Percentiles rank a stretch among this genome's conserved stretches.
phyloP scores from a whole-genome alignment of 2,888 invertebrate species.

The Leistus spinibarbis region DNA sequence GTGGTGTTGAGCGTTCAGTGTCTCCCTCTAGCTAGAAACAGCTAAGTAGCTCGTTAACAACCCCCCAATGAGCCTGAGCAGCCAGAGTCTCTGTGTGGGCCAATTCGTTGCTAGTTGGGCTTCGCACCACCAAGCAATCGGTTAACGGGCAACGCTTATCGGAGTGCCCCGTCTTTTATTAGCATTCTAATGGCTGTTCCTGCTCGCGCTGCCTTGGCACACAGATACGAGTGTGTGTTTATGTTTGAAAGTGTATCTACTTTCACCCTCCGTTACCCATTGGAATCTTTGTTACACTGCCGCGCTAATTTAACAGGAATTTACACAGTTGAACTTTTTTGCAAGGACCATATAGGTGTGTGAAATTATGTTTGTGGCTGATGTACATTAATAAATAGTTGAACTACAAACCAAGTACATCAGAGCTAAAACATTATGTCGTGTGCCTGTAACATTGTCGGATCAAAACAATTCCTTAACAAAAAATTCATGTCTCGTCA shows the following conservation, averaged over 20 bases:
- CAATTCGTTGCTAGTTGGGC: neutral
- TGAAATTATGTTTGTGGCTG: too few species aligned
- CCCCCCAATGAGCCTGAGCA: constrained; percentile 42
- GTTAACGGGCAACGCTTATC: neutral
- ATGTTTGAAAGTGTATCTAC: neutral
- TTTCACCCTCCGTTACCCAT: neutral
- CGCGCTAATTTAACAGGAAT: too few species aligned
- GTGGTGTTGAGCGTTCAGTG: constrained; percentile 37
- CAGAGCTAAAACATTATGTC: too few species aligned
- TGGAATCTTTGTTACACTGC: neutral
- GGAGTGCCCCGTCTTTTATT: neutral
- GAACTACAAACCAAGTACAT: too few species aligned
- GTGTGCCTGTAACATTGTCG: too few species aligned
- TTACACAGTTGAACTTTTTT: too few species aligned
- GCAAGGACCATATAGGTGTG: too few species aligned
- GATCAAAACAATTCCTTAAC: too few species aligned
- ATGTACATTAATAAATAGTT: too few species aligned
- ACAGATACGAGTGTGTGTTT: neutral
- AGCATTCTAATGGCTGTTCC: neutral
- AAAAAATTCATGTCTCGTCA: too few species aligned
- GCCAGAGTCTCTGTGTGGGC: neutral
- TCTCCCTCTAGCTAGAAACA: constrained; percentile 47
- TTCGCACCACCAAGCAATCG: neutral
- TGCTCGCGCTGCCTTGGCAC: neutral
- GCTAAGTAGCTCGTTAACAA: constrained; percentile 51